Percentiles rank a stretch among this genome's conserved stretches.
Conservation (phyloP, 2,113 vertebrate genomes). For the Neomonachus schauinslandi region DNA sequence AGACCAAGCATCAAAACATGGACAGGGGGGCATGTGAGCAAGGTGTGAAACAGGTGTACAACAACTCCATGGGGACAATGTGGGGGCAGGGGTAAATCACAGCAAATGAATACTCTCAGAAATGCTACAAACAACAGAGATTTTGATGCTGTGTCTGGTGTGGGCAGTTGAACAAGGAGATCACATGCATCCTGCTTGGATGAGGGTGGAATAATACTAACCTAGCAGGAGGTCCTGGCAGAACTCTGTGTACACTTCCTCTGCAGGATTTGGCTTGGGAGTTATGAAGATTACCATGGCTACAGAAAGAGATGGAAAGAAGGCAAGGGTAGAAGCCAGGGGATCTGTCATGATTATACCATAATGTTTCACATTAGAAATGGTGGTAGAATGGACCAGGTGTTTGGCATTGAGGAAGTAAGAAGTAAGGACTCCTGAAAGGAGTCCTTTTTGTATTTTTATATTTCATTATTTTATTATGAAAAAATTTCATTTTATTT, state of each 20-base stretch:
- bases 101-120: not conserved
- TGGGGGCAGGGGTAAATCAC: rapidly evolving
- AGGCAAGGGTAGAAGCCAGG: not conserved
- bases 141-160: not conserved
- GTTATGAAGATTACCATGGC: not conserved
- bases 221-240: not conserved
- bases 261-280: not conserved
- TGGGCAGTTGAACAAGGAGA: not conserved
- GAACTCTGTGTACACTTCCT: not conserved
- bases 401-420: not conserved
- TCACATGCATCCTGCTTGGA: not conserved
- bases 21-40: not conserved
- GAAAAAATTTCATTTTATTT: too few species aligned
- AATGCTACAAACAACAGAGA: not conserved
- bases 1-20: not conserved
- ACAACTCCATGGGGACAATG: not conserved
- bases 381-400: not conserved
- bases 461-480: too few species aligned
- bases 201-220: too few species aligned
- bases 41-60: not conserved
- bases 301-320: not conserved
- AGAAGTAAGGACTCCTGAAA: not conserved
- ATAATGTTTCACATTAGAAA: not conserved
- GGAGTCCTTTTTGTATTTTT: too few species aligned
- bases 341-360: not conserved